Base-by-base conservation (phyloP, 35 echinoderm and acorn worm genomes). In the Ptychodera flava region DNA sequence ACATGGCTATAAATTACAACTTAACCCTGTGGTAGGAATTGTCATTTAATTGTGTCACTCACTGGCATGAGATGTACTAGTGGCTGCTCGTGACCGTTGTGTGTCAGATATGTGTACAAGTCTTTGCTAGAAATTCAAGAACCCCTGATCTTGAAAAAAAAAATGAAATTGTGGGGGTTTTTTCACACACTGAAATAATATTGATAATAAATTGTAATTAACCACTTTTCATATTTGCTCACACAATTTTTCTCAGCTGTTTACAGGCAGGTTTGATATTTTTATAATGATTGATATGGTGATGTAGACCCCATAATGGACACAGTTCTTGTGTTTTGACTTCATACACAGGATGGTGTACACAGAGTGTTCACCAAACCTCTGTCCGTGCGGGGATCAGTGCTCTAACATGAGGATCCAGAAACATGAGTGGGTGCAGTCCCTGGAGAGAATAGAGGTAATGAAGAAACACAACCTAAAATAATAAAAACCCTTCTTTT, bases 331-430 rank as follows among this genome's bases (percentile, higher is more conserved):
- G n/a, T n/a, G n/a, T n/a, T n/a, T n/a, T n/a, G n/a, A n/a, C n/a
- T n/a, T 95, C 37, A 34, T 77, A 31, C 79, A 22, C 88, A 99
- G 96, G 83, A 83, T 99, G 79, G 87, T 94, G 29, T 88, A 89
- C 35, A 88, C 91, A 78, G 96, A 99, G 34, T 99, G 96, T 80
- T 86, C 85, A 16, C 81, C 91, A 1, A 84, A 77, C 28, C 89
- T 90, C 32, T 99, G 96, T 86, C 96, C 96, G 10, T 99, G 96
- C 77, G 93, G 88, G 30, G 96, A 99, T 1, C 36, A 80, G 31
- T 99, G 96, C 78, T 85, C 90, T 28, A 99, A 99, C 75, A 92
- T 94, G 37, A 83, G 83, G 76, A 88, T 99, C 1, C 96, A 99
- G 79, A 99, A 88, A 78, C 87, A 93, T 37, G 80, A 92, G 15